Evolutionary conservation across 1,140 invertebrate species (phyloP), one percentile per base, ranked within the genome.

Genomic region (Drosophila kikkawai): DNA sequence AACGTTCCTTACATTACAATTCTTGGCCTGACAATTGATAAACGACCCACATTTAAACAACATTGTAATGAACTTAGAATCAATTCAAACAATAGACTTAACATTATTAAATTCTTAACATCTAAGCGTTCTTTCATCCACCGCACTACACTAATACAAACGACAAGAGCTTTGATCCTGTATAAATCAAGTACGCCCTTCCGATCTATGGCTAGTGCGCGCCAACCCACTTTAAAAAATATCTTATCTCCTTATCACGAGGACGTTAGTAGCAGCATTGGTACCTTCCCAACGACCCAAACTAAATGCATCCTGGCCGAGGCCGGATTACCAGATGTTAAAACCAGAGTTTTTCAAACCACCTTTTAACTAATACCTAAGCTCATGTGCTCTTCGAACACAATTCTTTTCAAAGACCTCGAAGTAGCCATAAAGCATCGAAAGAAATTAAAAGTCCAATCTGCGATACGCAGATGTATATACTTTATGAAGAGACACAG

Each of bases 61-160:
- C 48, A 70, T 12, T 70, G 67, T 55, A 45, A 2, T 11, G 39
- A 60, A 42, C 36, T 70, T 63, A 55, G 50, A 9, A 39, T 42
- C 11, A 70, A 50, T 8, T 50, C 57, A 56, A 47, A 12, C 26
- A 70, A 64, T 36, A 51, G 58, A 22, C 41, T 70, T 37, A 64
- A 57, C 53, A 57, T 56, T 22, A 70, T 70, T 19, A 71, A 71
- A 47, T 64, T 64, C 48, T 50, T 58, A 32, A 57, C 50, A 19
- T 34, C 68, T 37, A 53, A 51, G 39, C 39, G 39, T 1, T 41
- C 15, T 7, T 19, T 37, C 19, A 57, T 39, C 32, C 50, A 4
- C 39, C 15, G 15, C 7, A 57, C 41, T 8, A 55, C 41, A 36
- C 41, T 71, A 11, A 63, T 47, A 9, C 15, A 63, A 61, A 58